Evolutionary conservation across 2,888 invertebrate species (phyloP), one percentile per base, ranked within the genome.

Genomic region (Euclidia mi): DNA sequence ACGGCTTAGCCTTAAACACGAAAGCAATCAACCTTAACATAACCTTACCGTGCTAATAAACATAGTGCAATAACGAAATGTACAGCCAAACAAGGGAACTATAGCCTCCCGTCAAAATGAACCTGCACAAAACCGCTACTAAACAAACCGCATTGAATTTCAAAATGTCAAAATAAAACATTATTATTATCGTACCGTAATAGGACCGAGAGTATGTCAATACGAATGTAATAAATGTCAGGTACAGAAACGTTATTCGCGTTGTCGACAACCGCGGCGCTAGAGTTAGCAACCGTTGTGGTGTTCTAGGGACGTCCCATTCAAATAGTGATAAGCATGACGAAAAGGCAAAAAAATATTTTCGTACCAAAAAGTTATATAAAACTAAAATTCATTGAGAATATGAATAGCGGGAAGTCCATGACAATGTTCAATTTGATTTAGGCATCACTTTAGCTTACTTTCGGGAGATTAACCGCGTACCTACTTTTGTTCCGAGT

Each of bases 131-230:
- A 65, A 53, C 34, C 46, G 44, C 44, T 17, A 55, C 15, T 61
- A 55, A 65, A 63, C 51, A 61, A 63, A 63, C 63, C 37, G 35
- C 53, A 63, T 56, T 66, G 45, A 66, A 73, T 56, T 34, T 58
- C 53, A 55, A 70, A 73, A 73, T 69, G 72, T 72, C 71, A 66
- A 66, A 63, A 69, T 63, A 65, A 59, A 68, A 73, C 74, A 71
- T 43, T 73, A 64, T 66, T 70, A 70, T 73, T 70, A 73, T 43
- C 31, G 62, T 32, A 42, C 52, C 25, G 17, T 56, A 60, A 60
- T 59, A 58, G 55, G 55, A 67, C 49, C 44, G 25, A 46, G 51
- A 60, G 62, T 62, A 73, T 62, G 51, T 65, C 52, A 56, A 52
- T 63, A 56, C 40, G 31, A 49, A 57, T 56, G 51, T 51, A 68